Evolutionary conservation across 2,113 vertebrate genomes (phyloP), one percentile per base, ranked within the genome.

Genomic region (Microtus montanus): DNA sequence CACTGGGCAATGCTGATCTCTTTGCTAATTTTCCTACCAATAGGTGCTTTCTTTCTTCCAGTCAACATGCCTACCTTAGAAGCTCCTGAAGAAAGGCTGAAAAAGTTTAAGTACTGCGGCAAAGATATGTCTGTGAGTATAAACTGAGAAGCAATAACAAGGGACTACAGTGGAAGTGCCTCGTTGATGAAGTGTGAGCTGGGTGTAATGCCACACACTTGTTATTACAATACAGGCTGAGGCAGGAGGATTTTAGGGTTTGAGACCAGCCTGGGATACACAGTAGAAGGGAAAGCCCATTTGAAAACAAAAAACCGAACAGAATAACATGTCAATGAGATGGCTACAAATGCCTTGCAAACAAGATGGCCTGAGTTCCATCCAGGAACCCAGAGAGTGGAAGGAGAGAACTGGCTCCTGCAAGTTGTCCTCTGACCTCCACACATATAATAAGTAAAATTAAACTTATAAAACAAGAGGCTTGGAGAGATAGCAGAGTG

Each of bases 91-190:
- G 96, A 98, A 88, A 98, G 98, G 26, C 54, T 98, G 98, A 98
- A 71, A 30, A 98, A 98, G 80, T 99, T 99, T 96, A 99, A 99
- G 95, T 99, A 99, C 96, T 98, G 98, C 89, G 99, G 99, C 88
- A 99, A 99, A 97, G 98, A 99, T 0, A 54, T 96, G 0, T 95
- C 96, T 0, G 99, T 99, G 97, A 98, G 99, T 98, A 97, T 47
- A 1, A 5, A 49, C 35, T 33, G 30, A 14, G 79, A 70, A 92
- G 11, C 1, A 47, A 33, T 7, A 44, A 26, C 38, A 66, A 73
- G 22, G 15, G 9, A 12, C 10, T 2, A 0, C 20, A 68, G 58
- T 7, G 15, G 77, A 74, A 78, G n/a, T 13, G 26, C 30, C 79
- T 89, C 63, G 24, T 33, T 41, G 35, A 35, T 13, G n/a, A 4